phyloP scores from a whole-genome alignment of 2,888 invertebrate genomes.

The Synanthedon vespiformis region DNA sequence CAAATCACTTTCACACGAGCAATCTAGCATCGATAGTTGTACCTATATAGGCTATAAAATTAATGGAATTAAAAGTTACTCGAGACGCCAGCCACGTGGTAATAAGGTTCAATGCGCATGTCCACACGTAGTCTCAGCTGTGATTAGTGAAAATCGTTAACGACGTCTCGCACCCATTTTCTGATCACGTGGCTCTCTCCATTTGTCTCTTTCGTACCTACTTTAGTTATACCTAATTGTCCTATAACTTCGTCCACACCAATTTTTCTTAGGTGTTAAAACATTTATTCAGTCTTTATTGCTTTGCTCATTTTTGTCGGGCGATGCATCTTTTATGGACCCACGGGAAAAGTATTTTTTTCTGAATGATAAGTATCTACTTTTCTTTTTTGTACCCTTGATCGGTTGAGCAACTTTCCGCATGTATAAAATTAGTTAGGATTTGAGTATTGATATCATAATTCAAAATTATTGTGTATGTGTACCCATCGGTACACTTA shows the following conservation, averaged over 20 bases:
- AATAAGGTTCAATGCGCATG: slow-evolving; percentile 41
- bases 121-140: slow-evolving; percentile 50
- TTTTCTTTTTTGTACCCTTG: too few relatives aligned
- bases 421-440: too few relatives aligned
- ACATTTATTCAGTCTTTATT: neutral
- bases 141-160: slow-evolving; percentile 62
- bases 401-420: too few relatives aligned
- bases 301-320: neutral
- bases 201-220: neutral
- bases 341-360: too few relatives aligned
- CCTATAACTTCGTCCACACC: too few relatives aligned
- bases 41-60: neutral
- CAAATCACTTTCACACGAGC: slow-evolving; percentile 11
- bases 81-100: slow-evolving; percentile 41
- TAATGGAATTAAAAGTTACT: slow-evolving; percentile 24
- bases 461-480: too few relatives aligned
- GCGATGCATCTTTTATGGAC: too few relatives aligned
- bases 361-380: too few relatives aligned
- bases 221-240: too few relatives aligned
- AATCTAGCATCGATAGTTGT: slow-evolving; percentile 3
- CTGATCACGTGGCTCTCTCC: slow-evolving; percentile 27
- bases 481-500: too few relatives aligned
- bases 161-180: slow-evolving; percentile 31
- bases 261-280: too few relatives aligned
- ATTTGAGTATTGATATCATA: too few relatives aligned